These are phyloP conservation scores for Papilio machaon DNA, from an alignment of 1,140 invertebrate species.

Conservation along the genomic window DNA sequence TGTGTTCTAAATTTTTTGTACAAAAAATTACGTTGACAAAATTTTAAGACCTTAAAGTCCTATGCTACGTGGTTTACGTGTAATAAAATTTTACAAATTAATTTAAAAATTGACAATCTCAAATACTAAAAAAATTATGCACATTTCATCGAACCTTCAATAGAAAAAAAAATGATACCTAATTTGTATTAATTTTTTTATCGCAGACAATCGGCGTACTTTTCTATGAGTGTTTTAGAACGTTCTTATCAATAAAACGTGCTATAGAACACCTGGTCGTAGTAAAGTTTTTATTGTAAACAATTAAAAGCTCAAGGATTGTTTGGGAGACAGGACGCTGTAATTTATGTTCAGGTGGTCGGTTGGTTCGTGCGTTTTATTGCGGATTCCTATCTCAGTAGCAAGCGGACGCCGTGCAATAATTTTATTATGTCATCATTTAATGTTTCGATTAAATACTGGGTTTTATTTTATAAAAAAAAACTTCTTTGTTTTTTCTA, in stretches of 20 bases:
- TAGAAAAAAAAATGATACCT: too few species aligned
- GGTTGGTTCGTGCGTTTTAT: conserved; percentile 48
- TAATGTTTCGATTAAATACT: neutral
- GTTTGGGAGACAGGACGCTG: conserved; percentile 53
- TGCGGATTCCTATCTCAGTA: conserved; percentile 28
- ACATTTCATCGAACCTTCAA: too few species aligned
- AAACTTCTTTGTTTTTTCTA: neutral
- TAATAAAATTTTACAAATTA: too few species aligned
- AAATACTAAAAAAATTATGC: too few species aligned
- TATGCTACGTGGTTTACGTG: too few species aligned
- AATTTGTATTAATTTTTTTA: neutral
- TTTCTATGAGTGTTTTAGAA: neutral
- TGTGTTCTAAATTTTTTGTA: too few species aligned
- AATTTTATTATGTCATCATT: conserved; percentile 29
- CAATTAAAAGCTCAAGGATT: conserved; percentile 61
- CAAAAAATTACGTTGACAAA: too few species aligned
- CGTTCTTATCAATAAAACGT: conserved; percentile 41
- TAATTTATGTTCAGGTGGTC: conserved; percentile 50
- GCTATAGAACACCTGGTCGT: conserved; percentile 50
- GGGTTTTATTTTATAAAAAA: neutral
- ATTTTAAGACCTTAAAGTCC: too few species aligned
- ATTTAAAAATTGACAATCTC: too few species aligned
- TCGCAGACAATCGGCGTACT: neutral
- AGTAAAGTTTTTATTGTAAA: conserved; percentile 63
- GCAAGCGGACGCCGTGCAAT: conserved; percentile 9